Evolutionary conservation across 1,140 invertebrate genomes (phyloP).

Genomic region (Planococcus citri): DNA sequence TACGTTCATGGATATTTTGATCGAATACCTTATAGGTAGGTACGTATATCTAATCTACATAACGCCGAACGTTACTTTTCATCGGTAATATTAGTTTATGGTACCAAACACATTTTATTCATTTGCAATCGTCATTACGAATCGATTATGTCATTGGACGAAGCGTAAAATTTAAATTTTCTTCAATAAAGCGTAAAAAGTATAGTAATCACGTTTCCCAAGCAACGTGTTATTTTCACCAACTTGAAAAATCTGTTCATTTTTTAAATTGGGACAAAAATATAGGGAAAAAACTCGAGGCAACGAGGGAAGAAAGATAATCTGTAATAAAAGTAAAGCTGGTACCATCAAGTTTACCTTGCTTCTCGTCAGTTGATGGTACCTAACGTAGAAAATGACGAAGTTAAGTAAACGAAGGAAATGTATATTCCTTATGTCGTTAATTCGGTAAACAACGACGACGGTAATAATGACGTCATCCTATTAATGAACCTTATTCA

Average conservation of each 20-base stretch:
- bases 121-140: background rate
- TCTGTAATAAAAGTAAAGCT: background rate
- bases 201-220: background rate
- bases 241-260: background rate
- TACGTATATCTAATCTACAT: too few relatives aligned
- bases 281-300: background rate
- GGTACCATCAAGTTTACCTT: background rate
- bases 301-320: too few relatives aligned
- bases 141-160: background rate
- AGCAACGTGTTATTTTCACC: background rate
- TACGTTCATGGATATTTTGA: too few relatives aligned
- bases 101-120: too few relatives aligned
- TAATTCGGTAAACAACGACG: background rate
- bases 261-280: background rate
- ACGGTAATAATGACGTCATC: background rate
- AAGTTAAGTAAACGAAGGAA: background rate
- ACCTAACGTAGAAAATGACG: background rate
- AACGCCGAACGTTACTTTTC: too few relatives aligned
- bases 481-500: background rate
- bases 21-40: too few relatives aligned
- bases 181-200: background rate
- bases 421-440: conserved; percentile 3
- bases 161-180: background rate
- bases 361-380: background rate
- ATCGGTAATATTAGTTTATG: too few relatives aligned